Conservation (phyloP, 2,888 invertebrate genomes). For the Axea sp. region DNA sequence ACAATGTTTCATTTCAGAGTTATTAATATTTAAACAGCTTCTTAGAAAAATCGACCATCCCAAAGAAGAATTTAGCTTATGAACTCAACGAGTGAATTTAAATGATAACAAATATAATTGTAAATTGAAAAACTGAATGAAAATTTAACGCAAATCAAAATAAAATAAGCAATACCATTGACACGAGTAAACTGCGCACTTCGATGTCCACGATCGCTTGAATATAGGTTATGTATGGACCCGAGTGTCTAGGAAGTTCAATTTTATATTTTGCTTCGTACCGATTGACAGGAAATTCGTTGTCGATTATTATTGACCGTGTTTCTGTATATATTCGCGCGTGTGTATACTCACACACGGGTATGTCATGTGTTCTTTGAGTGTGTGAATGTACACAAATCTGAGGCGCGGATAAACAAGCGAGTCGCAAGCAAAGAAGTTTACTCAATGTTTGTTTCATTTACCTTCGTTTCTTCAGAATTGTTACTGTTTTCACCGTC, state of each 20-base stretch:
- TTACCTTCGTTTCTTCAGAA: slow-evolving; percentile 75
- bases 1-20: no score
- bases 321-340: background rate
- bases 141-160: no score
- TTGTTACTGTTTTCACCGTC: slow-evolving; percentile 84
- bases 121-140: no score
- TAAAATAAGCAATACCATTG: no score
- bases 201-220: background rate
- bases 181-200: slow-evolving; percentile 20
- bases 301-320: slow-evolving; percentile 12
- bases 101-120: no score
- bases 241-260: background rate
- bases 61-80: no score
- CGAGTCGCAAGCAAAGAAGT: no score
- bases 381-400: slow-evolving; percentile 10
- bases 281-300: slow-evolving; percentile 1
- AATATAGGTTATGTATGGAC: slow-evolving; percentile 9
- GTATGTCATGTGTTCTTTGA: slow-evolving; percentile 17
- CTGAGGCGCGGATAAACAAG: no score
- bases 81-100: no score
- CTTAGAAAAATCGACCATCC: no score
- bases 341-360: background rate
- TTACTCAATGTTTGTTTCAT: background rate
- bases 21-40: no score
- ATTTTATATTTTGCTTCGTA: background rate